These are phyloP conservation scores for Boloria selene DNA, from an alignment of 2,888 invertebrate species.

Conservation along the genomic window DNA sequence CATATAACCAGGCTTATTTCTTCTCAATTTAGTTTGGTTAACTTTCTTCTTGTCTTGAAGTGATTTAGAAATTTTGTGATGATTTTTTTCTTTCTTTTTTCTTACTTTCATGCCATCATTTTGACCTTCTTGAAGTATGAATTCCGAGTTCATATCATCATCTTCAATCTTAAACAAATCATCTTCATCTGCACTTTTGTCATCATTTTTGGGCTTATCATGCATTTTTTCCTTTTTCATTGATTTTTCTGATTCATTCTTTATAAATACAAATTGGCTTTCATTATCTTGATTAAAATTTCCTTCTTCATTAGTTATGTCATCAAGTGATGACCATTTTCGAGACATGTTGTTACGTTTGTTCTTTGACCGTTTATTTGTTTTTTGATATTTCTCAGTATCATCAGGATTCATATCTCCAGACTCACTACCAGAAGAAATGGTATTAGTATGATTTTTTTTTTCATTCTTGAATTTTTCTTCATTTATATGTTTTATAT, in stretches of 20 bases:
- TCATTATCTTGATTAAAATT: constrained; percentile 59
- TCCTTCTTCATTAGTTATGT: constrained; percentile 71
- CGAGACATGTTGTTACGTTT: constrained; percentile 72
- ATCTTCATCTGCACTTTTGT: constrained; percentile 58
- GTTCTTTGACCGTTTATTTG: constrained; percentile 69
- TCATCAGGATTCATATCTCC: constrained; percentile 75
- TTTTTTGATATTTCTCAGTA: constrained; percentile 65
- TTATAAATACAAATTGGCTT: constrained; percentile 76
- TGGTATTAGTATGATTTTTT: constrained; percentile 59
- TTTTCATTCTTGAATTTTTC: constrained; percentile 70
- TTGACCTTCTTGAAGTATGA: constrained; percentile 66
- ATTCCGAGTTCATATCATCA: constrained; percentile 62
- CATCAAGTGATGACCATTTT: constrained; percentile 84
- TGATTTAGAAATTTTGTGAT: constrained; percentile 63
- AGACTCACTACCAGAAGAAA: constrained; percentile 78
- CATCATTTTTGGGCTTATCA: constrained; percentile 58
- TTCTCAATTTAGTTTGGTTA: constrained; percentile 64
- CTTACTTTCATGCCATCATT: constrained; percentile 60
- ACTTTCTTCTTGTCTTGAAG: constrained; percentile 75
- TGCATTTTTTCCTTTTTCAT: constrained; percentile 67
- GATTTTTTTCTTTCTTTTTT: constrained; percentile 77
- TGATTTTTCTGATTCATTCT: constrained; percentile 68
- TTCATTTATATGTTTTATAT: constrained; percentile 56
- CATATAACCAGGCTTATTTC: constrained; percentile 72
- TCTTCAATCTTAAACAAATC: constrained; percentile 59